Evolutionary conservation across 2,113 vertebrate genomes (phyloP), one percentile per base, ranked within the genome.

Genomic region (Macrotus californicus): DNA sequence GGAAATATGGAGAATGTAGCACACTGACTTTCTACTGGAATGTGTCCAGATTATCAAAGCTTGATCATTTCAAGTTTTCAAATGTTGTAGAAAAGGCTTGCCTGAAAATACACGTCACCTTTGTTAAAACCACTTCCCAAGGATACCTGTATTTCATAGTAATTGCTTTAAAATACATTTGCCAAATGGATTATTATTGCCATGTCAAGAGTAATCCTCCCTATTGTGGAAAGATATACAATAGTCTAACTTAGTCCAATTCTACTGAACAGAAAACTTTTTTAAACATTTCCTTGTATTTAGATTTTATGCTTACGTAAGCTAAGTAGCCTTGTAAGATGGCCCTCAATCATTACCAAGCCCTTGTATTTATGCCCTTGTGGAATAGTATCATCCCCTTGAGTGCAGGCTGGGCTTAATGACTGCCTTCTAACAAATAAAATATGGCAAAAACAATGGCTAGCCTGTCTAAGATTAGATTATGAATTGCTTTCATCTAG

Each of bases 1-100:
- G 66, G 81, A 96, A 96, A 79, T 76, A 93, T 3, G 46, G 96
- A 96, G 95, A 95, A 34, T 66, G 46, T 4, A 94, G 41, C 13
- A 72, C 31, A 50, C 79, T 94, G 86, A n/a, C 36, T 94, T 95
- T 54, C 70, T 94, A 13, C 22, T 89, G 82, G 75, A 92, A 83
- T 93, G n/a, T 67, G 24, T 92, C 64, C 50, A 89, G 50, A 72
- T 94, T 75, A 52, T 29, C 19, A 48, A 56, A 50, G 50, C 73
- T 24, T 52, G 67, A 86, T 39, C 4, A 66, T 61, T 94, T 97
- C 34, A 43, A 54, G 61, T 93, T 79, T 46, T 80, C 83, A 21
- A 41, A 67, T n/a, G 31, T 36, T 76, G 14, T 52, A 93, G 94
- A 86, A 75, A 90, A 82, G 15, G 1, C 59, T 86, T 24, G 24